These are phyloP conservation scores for Pseudococcus viburni DNA, from an alignment of 2,888 invertebrate species.

Conservation along the genomic window DNA sequence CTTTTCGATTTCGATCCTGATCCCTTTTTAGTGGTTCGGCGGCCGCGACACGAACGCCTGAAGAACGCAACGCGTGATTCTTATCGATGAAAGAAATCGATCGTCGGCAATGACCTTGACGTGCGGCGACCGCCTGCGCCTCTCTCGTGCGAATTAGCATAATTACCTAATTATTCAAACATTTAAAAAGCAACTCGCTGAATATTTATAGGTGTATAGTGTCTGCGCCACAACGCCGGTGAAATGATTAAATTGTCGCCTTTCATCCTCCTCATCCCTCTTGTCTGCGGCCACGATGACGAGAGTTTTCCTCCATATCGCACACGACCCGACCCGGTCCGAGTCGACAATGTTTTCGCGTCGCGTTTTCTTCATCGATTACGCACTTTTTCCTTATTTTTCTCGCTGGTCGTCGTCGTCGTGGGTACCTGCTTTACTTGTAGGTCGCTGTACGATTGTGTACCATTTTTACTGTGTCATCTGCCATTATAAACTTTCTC, in stretches of 20 bases:
- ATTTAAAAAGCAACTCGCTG: slow-evolving; percentile 62
- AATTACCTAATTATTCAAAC: slow-evolving; percentile 65
- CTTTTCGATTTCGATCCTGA: too few species aligned
- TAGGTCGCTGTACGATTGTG: neutral
- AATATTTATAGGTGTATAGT: slow-evolving; percentile 59
- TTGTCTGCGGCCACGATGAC: neutral
- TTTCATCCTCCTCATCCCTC: neutral
- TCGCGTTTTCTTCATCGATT: neutral
- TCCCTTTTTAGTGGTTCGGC: too few species aligned
- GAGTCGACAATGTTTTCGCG: neutral
- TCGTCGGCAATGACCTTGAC: slow-evolving; percentile 62
- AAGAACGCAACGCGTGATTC: slow-evolving; percentile 25
- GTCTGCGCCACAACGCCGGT: slow-evolving; percentile 20
- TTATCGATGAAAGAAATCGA: slow-evolving; percentile 62
- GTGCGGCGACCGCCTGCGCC: slow-evolving; percentile 20
- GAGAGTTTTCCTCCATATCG: neutral
- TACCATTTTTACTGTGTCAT: neutral
- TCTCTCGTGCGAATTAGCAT: slow-evolving; percentile 57
- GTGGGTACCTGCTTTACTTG: neutral
- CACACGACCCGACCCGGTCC: neutral
- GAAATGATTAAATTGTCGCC: slow-evolving; percentile 24
- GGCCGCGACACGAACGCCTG: too few species aligned
- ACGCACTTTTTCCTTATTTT: too few species aligned
- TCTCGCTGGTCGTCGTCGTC: too few species aligned
- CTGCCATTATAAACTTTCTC: slow-evolving; percentile 4